These are phyloP conservation scores for Phenganax marumi DNA, from an alignment of 92 coral and sea anemone genomes.

Conservation along the genomic window DNA sequence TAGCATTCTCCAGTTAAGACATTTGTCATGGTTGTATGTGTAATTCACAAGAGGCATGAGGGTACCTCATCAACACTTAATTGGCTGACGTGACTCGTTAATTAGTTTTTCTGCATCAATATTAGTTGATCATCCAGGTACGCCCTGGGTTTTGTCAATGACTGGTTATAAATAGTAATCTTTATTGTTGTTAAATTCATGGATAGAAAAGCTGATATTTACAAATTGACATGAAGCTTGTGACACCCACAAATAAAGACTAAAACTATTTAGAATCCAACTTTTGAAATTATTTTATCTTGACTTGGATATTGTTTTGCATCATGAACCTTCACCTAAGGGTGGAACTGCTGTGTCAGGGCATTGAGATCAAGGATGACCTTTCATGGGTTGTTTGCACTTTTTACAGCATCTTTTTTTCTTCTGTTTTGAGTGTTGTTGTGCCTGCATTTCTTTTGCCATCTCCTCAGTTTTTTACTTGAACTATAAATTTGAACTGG, in stretches of 20 bases:
- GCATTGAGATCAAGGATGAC: slow-evolving; percentile 31
- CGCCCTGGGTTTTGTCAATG: slow-evolving; percentile 9
- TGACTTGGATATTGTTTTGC: slow-evolving; percentile 15
- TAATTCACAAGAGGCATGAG: background rate
- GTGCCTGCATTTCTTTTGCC: slow-evolving; percentile 14
- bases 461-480: slow-evolving; percentile 25
- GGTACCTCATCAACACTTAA: background rate
- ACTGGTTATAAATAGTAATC: background rate
- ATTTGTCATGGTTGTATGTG: slow-evolving; percentile 9
- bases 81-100: slow-evolving; percentile 13
- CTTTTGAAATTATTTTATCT: slow-evolving; percentile 8
- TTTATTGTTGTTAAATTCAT: slow-evolving; percentile 1
- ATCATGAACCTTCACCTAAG: background rate
- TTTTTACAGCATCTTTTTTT: slow-evolving; percentile 20
- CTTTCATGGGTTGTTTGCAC: slow-evolving; percentile 33
- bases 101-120: background rate
- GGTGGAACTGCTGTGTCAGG: slow-evolving; percentile 18
- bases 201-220: background rate
- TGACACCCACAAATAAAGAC: background rate
- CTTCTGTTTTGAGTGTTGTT: slow-evolving; percentile 1
- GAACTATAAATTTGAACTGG: slow-evolving; percentile 17
- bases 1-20: background rate
- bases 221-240: background rate
- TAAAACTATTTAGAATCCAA: slow-evolving; percentile 21
- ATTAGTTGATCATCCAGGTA: background rate